Percentiles rank a stretch among this genome's conserved stretches.
phyloP scores from a whole-genome alignment of 2,888 invertebrate species.

The Toxonevra muliebris region DNA sequence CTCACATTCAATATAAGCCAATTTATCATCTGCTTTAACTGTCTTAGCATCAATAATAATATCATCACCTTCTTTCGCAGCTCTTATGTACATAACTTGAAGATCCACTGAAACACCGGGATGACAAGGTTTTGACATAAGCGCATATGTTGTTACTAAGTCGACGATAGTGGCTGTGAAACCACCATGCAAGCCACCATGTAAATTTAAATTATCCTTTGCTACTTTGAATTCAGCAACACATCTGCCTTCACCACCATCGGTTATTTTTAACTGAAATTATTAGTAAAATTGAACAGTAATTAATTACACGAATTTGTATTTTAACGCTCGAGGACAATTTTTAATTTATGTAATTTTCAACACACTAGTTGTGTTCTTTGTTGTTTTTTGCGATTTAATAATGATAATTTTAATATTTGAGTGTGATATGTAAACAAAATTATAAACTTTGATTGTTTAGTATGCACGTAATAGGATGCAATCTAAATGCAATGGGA shows the following conservation, averaged over 20 bases:
- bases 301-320: background rate
- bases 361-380: too few species aligned
- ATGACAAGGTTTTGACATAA: conserved; percentile 72
- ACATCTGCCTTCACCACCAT: conserved; percentile 75
- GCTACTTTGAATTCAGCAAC: conserved; percentile 78
- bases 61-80: conserved; percentile 80
- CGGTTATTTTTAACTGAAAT: conserved; percentile 58
- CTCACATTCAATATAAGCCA: conserved; percentile 86
- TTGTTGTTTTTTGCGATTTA: background rate
- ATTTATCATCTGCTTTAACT: conserved; percentile 76
- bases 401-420: background rate
- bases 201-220: conserved; percentile 79
- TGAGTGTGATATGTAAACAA: too few species aligned
- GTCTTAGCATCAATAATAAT: conserved; percentile 82
- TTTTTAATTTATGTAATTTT: too few species aligned
- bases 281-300: background rate
- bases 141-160: conserved; percentile 79
- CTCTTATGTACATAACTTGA: conserved; percentile 81
- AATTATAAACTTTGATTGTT: too few species aligned
- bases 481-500: too few species aligned
- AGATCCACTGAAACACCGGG: conserved; percentile 88
- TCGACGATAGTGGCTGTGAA: conserved; percentile 80
- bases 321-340: background rate
- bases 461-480: too few species aligned
- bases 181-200: conserved; percentile 85